phyloP scores from a whole-genome alignment of 2,797 vertebrate genomes.

The Sebastes paucispinis region DNA sequence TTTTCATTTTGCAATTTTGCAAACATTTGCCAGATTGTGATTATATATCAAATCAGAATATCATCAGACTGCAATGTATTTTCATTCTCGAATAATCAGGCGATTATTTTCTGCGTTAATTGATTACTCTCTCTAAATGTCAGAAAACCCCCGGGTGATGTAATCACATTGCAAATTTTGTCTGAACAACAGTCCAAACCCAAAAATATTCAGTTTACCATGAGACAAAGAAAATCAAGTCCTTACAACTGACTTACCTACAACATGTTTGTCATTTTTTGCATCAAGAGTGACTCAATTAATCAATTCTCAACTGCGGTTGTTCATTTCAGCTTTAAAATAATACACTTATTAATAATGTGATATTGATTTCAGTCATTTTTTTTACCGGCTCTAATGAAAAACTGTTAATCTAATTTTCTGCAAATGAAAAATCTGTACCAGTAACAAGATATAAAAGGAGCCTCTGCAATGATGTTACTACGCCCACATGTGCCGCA shows the following conservation, averaged over 20 bases:
- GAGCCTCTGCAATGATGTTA: constrained; percentile 2
- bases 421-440: constrained; percentile 32
- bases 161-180: no score
- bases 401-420: constrained; percentile 17
- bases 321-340: background rate
- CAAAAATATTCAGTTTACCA: background rate
- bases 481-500: background rate
- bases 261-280: background rate
- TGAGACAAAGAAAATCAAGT: background rate
- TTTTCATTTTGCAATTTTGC: background rate
- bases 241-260: background rate
- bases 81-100: no score
- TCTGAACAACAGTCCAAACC: background rate
- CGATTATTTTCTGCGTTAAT: no score
- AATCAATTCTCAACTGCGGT: background rate
- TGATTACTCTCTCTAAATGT: background rate
- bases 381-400: constrained; percentile 3
- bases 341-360: background rate
- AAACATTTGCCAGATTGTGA: no score
- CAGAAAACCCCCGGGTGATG: background rate
- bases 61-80: no score
- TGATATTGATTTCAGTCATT: background rate
- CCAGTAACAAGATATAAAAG: background rate
- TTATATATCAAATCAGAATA: no score
- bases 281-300: background rate